Evolutionary conservation across 2,888 invertebrate genomes (phyloP), one percentile per base, ranked within the genome.

Genomic region (Salticus scenicus): DNA sequence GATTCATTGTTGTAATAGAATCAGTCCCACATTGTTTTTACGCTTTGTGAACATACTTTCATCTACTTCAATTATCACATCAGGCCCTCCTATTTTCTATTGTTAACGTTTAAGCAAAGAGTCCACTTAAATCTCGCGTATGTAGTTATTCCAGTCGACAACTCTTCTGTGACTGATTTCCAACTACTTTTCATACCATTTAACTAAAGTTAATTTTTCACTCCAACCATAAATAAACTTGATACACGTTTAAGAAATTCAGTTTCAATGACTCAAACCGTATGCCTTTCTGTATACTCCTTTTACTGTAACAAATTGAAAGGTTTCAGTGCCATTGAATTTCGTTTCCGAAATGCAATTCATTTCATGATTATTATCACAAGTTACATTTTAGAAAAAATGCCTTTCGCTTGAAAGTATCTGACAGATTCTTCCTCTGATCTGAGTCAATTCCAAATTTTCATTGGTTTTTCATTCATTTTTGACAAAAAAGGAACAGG

Each of bases 361-460:
- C 33, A 72, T 51, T 72, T 31, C 57, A 72, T 72, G 31, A 51
- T 51, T 72, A 30, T 72, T 51, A 72, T 72, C 51, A 57, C 72
- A 51, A 72, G 31, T 51, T 30, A 51, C 17, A 72, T 72, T 72
- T 47, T 20, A 72, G 31, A 1, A 7, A 31, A 72, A 51, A 30
- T 30, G 51, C 57, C 0, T 72, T 17, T 72, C 37, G 8, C 31
- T 72, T 47, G 51, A 72, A 51, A 31, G 47, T 31, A 51, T 72
- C 72, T 72, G 31, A 17, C 57, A 31, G 72, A n/a, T 37, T 37
- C 37, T 57, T 31, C 51, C 31, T 72, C 51, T 31, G 57, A 30
- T 57, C 31, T 31, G n/a, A 30, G 51, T 20, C 27, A 72, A 72
- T 51, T 30, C 1, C 20, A 51, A 51, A 72, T 72, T 31, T 72